Evolutionary conservation across 1,140 invertebrate species (phyloP).

Genomic region (Arctopsyche grandis): DNA sequence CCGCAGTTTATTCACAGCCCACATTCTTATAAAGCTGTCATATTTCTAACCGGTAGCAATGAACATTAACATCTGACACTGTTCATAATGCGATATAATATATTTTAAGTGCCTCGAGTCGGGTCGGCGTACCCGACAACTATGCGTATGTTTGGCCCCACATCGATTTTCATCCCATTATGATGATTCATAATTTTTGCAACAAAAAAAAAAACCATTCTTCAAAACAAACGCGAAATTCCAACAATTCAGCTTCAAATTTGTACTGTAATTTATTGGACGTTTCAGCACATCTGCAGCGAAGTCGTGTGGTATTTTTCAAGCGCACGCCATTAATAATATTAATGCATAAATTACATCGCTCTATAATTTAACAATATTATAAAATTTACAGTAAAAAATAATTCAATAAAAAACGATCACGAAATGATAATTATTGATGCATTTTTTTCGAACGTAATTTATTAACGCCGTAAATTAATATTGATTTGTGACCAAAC

Average conservation of each 20-base stretch:
- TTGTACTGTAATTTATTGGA: background rate
- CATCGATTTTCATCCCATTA: background rate
- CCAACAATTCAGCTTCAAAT: background rate
- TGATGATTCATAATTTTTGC: background rate
- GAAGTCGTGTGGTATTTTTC: too few relatives aligned
- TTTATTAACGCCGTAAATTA: background rate
- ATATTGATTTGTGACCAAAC: background rate
- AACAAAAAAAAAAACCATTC: too few relatives aligned
- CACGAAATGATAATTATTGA: constrained; percentile 11
- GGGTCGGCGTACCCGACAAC: background rate
- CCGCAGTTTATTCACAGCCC: constrained; percentile 27
- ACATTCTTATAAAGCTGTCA: constrained; percentile 38
- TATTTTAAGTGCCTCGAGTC: constrained; percentile 20
- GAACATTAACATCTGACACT: constrained; percentile 33
- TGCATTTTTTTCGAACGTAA: background rate
- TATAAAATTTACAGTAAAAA: background rate
- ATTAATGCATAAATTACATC: background rate
- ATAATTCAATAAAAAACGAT: constrained; percentile 20
- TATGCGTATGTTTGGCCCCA: background rate
- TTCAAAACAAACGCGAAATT: background rate
- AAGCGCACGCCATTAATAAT: background rate
- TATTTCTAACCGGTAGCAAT: constrained; percentile 40
- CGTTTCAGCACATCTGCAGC: background rate
- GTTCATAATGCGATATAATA: constrained; percentile 38
- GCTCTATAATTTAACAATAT: constrained; percentile 6